Base-by-base conservation (phyloP, 2,113 vertebrate species). In the Scalopus aquaticus region DNA sequence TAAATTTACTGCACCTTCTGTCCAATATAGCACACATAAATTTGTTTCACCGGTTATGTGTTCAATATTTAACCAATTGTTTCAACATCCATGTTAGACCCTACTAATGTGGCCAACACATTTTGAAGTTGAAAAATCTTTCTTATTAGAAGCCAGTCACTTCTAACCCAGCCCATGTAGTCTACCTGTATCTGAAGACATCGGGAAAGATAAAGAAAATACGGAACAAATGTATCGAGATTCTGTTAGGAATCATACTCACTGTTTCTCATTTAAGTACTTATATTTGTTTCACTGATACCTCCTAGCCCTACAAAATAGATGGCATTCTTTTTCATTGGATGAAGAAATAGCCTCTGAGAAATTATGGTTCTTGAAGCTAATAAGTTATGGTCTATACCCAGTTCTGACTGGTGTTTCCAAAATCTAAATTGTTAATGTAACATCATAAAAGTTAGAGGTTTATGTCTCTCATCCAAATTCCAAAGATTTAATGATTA, bases 1-100 rank as follows among this genome's bases (percentile, higher is more conserved):
- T 58, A 17, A 19, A 20, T 32, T 15, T 39, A 28, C 20, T 0
- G 6, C 8, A n/a, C 39, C 13, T 3, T 2, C 19, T n/a, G 6
- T 20, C 35, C 51, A 32, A 4, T 2, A 2, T 1, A 12, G 56
- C 37, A 20, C 26, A 22, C 1, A 6, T 26, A 54, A 39, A 49
- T 73, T 9, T 46, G 3, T 56, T 73, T 80, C 26, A 35, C 10
- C 9, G 24, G 4, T 60, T 88, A 44, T 7, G 2, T 16, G 51
- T 30, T 20, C 15, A 9, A 11, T 39, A 49, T 78, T 35, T 64
- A 62, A 39, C 8, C 37, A 9, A 13, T 78, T 17, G 6, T 74
- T 49, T 85, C 10, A 24, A 20, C 37, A 44, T 82, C 39, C 39
- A 11, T 60, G 3, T 73, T 56, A 4, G 11, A 58, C 24, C 77